Evolutionary conservation across 2,113 vertebrate species (phyloP).

Genomic region (Actenoides hombroni): DNA sequence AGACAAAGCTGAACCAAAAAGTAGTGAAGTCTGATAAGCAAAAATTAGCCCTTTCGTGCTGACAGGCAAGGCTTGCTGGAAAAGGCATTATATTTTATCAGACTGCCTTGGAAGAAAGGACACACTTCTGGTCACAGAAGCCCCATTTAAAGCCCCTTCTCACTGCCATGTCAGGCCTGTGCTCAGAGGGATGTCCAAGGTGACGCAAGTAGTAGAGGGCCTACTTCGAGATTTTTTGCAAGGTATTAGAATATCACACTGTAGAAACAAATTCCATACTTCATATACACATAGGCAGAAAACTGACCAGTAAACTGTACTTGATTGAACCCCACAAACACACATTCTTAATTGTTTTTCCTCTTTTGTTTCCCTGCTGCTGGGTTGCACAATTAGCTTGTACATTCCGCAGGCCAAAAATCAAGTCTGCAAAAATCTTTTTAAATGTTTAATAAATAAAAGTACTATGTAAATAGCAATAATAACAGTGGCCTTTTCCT

Average conservation of each 20-base stretch:
- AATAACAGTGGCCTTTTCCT: neutral
- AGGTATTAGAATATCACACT: neutral
- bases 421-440: neutral
- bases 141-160: neutral
- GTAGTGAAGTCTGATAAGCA: neutral
- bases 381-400: neutral
- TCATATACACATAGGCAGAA: neutral
- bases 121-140: neutral
- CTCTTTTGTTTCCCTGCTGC: neutral
- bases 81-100: neutral
- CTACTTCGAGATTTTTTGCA: neutral
- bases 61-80: neutral
- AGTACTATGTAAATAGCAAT: neutral
- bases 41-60: neutral
- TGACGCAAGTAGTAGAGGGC: neutral
- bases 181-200: neutral
- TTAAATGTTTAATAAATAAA: conserved; percentile 15
- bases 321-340: neutral
- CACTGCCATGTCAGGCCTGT: neutral
- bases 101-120: neutral
- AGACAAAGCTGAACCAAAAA: neutral
- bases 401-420: neutral
- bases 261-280: neutral
- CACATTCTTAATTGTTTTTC: neutral
- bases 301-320: neutral